phyloP scores from a whole-genome alignment of 2,797 vertebrate genomes.

The Sarcoramphus papa region DNA sequence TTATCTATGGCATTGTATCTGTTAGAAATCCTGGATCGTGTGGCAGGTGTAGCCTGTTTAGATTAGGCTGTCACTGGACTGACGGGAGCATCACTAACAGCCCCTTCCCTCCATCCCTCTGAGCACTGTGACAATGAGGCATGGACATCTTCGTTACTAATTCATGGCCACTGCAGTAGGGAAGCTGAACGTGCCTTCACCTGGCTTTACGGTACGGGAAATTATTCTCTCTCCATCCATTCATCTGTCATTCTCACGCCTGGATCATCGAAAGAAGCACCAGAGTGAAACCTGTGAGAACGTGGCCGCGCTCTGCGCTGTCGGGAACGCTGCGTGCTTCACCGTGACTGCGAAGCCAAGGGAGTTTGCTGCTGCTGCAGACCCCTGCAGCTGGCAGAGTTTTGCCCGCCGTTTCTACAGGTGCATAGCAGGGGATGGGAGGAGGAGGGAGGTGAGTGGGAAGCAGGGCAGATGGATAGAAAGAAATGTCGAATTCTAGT shows the following conservation, averaged over 20 bases:
- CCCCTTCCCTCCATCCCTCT: neutral
- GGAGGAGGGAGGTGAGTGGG: neutral
- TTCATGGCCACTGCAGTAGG: fast-evolving
- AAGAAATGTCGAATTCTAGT: neutral
- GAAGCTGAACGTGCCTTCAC: neutral
- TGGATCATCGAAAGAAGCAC: neutral
- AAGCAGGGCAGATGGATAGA: neutral
- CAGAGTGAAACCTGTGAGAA: neutral
- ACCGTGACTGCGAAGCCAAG: fast-evolving
- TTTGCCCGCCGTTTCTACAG: neutral
- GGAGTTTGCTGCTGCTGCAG: neutral
- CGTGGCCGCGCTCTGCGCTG: fast-evolving
- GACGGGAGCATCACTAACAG: neutral
- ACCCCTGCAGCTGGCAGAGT: neutral
- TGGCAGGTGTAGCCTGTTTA: neutral
- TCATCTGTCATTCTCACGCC: fast-evolving
- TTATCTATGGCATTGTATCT: too few relatives aligned
- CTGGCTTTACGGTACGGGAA: fast-evolving
- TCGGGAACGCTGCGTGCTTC: fast-evolving
- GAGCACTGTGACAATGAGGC: neutral
- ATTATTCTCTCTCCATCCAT: neutral
- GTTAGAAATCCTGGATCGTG: neutral
- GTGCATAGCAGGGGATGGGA: neutral
- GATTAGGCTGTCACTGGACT: neutral
- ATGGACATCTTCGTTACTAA: fast-evolving